These are phyloP conservation scores for Psilopsiagon aurifrons DNA, from an alignment of 2,113 vertebrate genomes.

Conservation along the genomic window DNA sequence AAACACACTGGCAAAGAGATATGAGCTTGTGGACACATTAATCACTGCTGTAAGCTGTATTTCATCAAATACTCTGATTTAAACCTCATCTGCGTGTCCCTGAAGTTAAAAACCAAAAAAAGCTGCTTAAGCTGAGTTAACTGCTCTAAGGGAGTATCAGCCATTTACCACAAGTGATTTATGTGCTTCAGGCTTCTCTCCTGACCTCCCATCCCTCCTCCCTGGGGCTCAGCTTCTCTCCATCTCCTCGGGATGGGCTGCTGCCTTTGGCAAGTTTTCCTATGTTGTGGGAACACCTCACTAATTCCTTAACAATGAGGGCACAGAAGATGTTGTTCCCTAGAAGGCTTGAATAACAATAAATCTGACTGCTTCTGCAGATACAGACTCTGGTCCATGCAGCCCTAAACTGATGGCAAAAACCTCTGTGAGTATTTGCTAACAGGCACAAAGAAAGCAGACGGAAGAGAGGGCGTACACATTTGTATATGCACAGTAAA, in stretches of 20 bases:
- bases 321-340: not conserved
- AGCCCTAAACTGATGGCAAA: not conserved
- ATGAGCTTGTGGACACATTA: not conserved
- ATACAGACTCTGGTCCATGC: not conserved
- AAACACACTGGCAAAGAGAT: not conserved
- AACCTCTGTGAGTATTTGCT: not conserved
- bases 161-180: not conserved
- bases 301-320: not conserved
- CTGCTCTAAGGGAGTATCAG: not conserved
- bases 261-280: not conserved
- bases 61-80: not conserved
- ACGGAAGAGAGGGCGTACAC: not conserved
- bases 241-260: accelerated
- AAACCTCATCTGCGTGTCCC: not conserved
- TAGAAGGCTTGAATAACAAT: not conserved
- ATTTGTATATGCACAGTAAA: not conserved
- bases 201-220: not conserved
- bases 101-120: not conserved
- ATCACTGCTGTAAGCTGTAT: not conserved
- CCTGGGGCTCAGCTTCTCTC: not conserved
- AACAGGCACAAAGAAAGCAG: not conserved
- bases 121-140: not conserved
- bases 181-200: not conserved
- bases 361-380: not conserved
- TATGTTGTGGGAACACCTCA: accelerated